Evolutionary conservation across 1,140 invertebrate genomes (phyloP).

Genomic region (Microplitis demolitor): DNA sequence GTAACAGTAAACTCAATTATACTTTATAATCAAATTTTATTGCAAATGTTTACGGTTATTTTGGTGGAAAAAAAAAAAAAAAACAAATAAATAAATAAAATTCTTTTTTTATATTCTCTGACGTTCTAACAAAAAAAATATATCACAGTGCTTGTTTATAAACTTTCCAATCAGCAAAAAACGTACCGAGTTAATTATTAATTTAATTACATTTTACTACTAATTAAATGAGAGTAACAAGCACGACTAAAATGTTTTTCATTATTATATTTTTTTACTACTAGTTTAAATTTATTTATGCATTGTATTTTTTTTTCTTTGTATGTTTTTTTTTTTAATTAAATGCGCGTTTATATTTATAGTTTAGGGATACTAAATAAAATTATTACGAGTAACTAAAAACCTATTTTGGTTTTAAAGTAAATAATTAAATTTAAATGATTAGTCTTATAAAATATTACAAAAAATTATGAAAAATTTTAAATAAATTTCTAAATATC

Average conservation of each 20-base stretch:
- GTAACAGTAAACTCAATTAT: not conserved
- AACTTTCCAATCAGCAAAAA: conserved; percentile 2
- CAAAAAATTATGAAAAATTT: no score
- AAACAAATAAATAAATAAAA: not conserved
- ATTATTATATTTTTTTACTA: not conserved
- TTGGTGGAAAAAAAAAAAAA: not conserved
- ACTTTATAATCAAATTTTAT: not conserved
- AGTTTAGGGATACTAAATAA: no score
- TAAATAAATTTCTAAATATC: no score
- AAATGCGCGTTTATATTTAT: no score
- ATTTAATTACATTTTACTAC: conserved; percentile 16
- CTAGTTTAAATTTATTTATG: conserved; percentile 2
- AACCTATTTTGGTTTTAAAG: no score
- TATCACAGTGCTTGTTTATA: conserved; percentile 29
- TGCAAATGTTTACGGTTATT: not conserved
- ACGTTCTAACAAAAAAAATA: conserved; percentile 27
- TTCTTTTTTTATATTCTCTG: conserved; percentile 1
- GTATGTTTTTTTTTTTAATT: not conserved
- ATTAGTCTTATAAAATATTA: no score
- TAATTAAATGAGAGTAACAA: conserved; percentile 23
- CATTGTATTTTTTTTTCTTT: not conserved
- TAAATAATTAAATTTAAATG: no score
- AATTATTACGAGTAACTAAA: no score
- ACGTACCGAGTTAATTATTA: not conserved
- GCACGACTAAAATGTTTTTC: conserved; percentile 9